Evolutionary conservation across 2,113 vertebrate species (phyloP).

Genomic region (Nansenia antarctica): DNA sequence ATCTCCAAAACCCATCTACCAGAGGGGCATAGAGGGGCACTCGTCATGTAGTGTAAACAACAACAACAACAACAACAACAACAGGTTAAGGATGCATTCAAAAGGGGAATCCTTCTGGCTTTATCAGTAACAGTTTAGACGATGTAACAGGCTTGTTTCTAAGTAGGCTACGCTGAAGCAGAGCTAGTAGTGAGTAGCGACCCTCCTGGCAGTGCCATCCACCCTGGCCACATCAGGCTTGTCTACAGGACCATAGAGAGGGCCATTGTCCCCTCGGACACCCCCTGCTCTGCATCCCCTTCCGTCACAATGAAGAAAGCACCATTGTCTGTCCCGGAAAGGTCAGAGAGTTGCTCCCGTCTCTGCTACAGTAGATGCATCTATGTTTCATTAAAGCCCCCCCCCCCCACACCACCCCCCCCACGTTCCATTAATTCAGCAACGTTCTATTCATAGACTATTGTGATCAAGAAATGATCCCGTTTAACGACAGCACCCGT

Average conservation of each 20-base stretch:
- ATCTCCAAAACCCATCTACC: not conserved
- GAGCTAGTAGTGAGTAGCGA: not conserved
- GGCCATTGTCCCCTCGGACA: conserved; percentile 3
- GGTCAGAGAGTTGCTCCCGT: not conserved
- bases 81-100: not conserved
- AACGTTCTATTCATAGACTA: not conserved
- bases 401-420: too few species aligned
- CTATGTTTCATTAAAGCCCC: too few species aligned
- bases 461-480: not conserved
- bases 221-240: not conserved
- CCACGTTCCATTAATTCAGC: not conserved
- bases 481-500: too few species aligned
- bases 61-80: too few species aligned
- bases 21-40: not conserved
- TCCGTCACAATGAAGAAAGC: not conserved
- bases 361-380: not conserved
- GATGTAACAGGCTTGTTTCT: not conserved
- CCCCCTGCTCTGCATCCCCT: not conserved
- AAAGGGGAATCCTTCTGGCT: too few species aligned
- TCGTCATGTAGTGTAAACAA: not conserved
- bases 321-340: not conserved
- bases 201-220: not conserved
- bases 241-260: not conserved
- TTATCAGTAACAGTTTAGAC: not conserved
- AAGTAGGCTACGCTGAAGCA: not conserved